Base-by-base conservation (phyloP, 2,888 invertebrate species). In the Ophion obscuratus region DNA sequence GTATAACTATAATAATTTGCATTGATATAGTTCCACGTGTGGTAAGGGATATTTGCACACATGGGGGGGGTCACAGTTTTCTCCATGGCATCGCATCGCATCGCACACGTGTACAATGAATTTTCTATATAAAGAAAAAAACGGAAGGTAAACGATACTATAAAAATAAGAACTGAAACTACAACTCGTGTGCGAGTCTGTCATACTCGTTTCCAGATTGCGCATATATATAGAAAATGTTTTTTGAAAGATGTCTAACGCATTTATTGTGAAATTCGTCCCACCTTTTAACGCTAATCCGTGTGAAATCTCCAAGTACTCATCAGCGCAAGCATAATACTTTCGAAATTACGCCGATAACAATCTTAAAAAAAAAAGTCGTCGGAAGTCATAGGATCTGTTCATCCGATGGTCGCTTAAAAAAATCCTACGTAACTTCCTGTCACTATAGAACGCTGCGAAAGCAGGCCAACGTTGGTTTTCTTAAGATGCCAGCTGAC, bases 11-110 rank as follows among this genome's bases (percentile, higher is more conserved):
- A 91, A 91, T 89, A 92, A 89, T 91, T 94, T 94, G 93, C 93
- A 94, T 94, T 94, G 94, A 94, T 94, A 93, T 91, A 93, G 93
- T 94, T 70, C 61, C 78, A 70, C 70, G 68, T 47, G 78, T 44
- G 40, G 78, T 40, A 59, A 62, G 76, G 59, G 27, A 68, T 31
- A 20, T 78, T 78, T 62, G 70, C 61, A 78, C 44, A 27, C 47
- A 20, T n/a, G 5, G 68, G 20, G 40, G 24, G 31, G 93, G 92
- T 89, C 91, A 91, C 91, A 9, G 9, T 61, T 61, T 91, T 89
- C 71, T 61, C 59, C 24, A 24, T n/a, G 82, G 87, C 75, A 92
- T 92, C 92, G 92, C 92, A 92, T 91, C 89, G 85, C 87, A 90
- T 89, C 88, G 77, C 83, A 64, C 57, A 89, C 81, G 84, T 87